These are phyloP conservation scores for Neoascia interrupta DNA, from an alignment of 2,888 invertebrate species.

Conservation along the genomic window DNA sequence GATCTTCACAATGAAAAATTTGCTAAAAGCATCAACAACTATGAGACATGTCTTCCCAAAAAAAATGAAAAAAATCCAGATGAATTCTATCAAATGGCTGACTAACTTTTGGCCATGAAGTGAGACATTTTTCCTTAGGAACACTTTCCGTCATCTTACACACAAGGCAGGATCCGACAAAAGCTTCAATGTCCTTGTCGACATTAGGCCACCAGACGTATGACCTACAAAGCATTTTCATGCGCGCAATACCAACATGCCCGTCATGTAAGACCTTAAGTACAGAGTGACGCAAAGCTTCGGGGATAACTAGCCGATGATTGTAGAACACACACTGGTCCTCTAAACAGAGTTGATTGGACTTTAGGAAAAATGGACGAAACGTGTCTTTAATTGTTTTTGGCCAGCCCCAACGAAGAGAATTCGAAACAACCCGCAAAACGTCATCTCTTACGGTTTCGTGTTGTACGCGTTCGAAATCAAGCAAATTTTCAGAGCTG, in stretches of 20 bases:
- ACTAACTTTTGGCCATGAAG: constrained; percentile 19
- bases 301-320: constrained; percentile 3
- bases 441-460: background rate
- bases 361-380: too few relatives aligned
- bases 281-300: background rate
- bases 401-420: background rate
- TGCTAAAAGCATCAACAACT: background rate
- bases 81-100: constrained; percentile 66
- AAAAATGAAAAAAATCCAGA: constrained; percentile 44
- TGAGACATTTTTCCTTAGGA: background rate
- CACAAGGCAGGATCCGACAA: constrained; percentile 61
- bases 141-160: constrained; percentile 19
- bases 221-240: constrained; percentile 71
- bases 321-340: constrained; percentile 1
- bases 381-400: background rate
- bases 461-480: background rate
- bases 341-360: constrained; percentile 4
- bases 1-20: background rate
- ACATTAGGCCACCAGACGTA: constrained; percentile 73
- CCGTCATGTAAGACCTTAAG: constrained; percentile 67
- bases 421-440: background rate
- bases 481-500: background rate
- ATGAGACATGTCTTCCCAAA: background rate
- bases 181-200: constrained; percentile 71
- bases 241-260: constrained; percentile 73